Percentiles rank a stretch among this genome's conserved stretches.
These are phyloP conservation scores for Drosophila repletoides DNA, from an alignment of 1,140 invertebrate genomes.

Conservation along the genomic window DNA sequence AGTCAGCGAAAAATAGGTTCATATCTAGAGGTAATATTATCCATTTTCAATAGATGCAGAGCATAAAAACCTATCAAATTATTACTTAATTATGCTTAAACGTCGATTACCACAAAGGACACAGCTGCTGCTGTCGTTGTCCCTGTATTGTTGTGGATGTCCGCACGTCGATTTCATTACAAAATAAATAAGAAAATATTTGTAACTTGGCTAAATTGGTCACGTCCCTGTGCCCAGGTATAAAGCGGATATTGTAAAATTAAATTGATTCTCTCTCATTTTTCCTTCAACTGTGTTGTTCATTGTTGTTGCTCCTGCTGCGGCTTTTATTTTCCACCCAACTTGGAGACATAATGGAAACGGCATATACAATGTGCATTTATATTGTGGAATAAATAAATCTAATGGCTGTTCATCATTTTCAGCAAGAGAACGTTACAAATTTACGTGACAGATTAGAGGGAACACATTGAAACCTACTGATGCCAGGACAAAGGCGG, in stretches of 20 bases:
- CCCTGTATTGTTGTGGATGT: conserved; percentile 12
- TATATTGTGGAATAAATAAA: conserved; percentile 73
- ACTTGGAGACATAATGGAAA: conserved; percentile 50
- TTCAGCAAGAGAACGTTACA: conserved; percentile 67
- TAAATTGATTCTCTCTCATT: conserved; percentile 66
- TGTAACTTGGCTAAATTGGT: conserved; percentile 76
- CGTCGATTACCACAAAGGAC: conserved; percentile 40
- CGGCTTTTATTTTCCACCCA: conserved; percentile 45
- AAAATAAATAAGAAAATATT: conserved; percentile 73
- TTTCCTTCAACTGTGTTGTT: background rate
- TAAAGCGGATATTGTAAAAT: conserved; percentile 80
- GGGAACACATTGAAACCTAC: conserved; percentile 18
- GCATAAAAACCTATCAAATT: conserved; percentile 58
- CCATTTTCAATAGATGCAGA: too few relatives aligned
- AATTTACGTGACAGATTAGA: conserved; percentile 77
- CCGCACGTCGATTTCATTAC: conserved; percentile 58
- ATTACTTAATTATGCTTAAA: conserved; percentile 75
- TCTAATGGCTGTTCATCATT: conserved; percentile 72
- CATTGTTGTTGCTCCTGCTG: conserved; percentile 6
- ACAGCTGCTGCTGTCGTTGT: conserved; percentile 24
- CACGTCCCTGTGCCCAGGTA: conserved; percentile 69
- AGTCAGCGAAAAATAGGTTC: too few relatives aligned
- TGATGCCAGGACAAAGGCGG: conserved; percentile 15
- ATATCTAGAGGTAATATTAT: too few relatives aligned
- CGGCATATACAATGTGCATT: conserved; percentile 53